Base-by-base conservation (phyloP, 1,140 invertebrate genomes). In the Calycopis cecrops region DNA sequence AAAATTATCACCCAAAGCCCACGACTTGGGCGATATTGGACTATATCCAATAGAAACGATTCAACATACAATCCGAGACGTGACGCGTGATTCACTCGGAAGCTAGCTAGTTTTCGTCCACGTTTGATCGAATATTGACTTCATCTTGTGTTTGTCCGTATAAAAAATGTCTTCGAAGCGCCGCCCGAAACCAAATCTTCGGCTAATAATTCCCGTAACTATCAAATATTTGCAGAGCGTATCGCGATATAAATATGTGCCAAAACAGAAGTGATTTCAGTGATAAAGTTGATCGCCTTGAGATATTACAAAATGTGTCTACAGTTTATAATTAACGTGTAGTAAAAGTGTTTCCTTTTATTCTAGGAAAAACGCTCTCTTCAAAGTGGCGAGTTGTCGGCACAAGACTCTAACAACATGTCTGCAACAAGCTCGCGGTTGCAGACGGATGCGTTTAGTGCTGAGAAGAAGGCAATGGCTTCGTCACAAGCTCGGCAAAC, bases 401-500 rank as follows among this genome's bases (percentile, higher is more conserved):
- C 95, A 69, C 93, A 96, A 74, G 95, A 96, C 77, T 93, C 91
- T 57, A 94, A 94, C 71, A 95, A 94, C 67, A 90, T 94, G 80
- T 92, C 94, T 37, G 92, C 93, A 3, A 89, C 93, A 10, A 93
- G 92, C 61, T 93, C 96, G 86, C 95, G 94, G 77, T 85, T 97
- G 16, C 93, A 95, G 44, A 96, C 94, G 40, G 95, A 96, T 62
- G 93, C 92, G 10, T 96, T 95, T 78, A 95, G 92, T 56, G 92
- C 94, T 6, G 94, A 97, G 85, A 94, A 96, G 85, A 93, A 94
- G 71, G 93, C 94, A 1, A 93, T 94, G 84, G 92, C 93, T 55
- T 93, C 94, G 44, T 93, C 95, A 60, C 94, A 97, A 73, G 94
- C 95, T 64, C 90, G 93, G 11, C 94, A 96, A 77, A 95, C 93